These are phyloP conservation scores for Chaetops frenatus DNA, from an alignment of 2,113 vertebrate species.

Conservation along the genomic window DNA sequence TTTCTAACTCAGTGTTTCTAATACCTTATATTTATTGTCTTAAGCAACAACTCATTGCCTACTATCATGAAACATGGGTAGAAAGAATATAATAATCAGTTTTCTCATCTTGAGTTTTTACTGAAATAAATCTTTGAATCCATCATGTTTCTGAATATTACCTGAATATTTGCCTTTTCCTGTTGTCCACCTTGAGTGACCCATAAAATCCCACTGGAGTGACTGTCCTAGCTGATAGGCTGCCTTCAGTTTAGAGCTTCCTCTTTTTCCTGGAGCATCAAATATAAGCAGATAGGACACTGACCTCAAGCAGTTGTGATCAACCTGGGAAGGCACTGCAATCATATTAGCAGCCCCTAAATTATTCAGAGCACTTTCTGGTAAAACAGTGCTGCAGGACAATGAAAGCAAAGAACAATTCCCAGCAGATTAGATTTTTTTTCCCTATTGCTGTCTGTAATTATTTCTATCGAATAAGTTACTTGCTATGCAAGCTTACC, in stretches of 20 bases:
- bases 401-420: conserved; percentile 30
- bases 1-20: neutral
- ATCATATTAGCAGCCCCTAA: conserved; percentile 30
- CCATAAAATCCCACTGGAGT: neutral
- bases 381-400: conserved; percentile 30
- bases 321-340: neutral
- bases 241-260: neutral
- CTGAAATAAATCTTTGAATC: neutral
- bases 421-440: conserved; percentile 18
- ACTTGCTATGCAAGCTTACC: conserved; percentile 60
- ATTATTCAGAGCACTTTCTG: conserved; percentile 47
- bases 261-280: neutral
- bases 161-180: neutral
- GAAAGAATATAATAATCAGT: neutral
- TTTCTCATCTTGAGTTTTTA: neutral
- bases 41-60: neutral
- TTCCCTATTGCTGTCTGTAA: conserved; percentile 9
- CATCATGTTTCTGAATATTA: neutral
- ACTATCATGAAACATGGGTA: neutral
- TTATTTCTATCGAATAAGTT: conserved; percentile 58
- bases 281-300: neutral
- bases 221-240: neutral
- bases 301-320: neutral
- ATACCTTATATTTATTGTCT: neutral
- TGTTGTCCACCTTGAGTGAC: neutral